Evolutionary conservation across 2,113 vertebrate species (phyloP).

Genomic region (Dicentrarchus labrax): DNA sequence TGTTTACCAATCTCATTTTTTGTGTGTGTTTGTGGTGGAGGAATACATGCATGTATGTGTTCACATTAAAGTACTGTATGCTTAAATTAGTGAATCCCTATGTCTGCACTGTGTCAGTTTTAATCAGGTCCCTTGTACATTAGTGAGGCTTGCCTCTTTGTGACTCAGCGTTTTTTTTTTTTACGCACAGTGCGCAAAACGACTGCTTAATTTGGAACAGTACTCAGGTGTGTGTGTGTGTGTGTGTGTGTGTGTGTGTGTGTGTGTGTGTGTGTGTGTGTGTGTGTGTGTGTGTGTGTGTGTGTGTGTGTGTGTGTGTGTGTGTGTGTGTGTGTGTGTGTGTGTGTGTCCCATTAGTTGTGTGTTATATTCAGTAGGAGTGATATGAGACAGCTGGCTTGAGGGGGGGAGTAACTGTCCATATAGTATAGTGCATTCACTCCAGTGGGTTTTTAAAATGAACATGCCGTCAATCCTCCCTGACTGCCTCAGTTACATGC

Average conservation of each 20-base stretch:
- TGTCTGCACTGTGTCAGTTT: slow-evolving; percentile 26
- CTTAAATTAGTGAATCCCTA: neutral
- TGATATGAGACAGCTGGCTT: neutral
- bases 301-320: too few relatives aligned
- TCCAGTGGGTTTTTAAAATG: neutral
- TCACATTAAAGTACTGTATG: neutral
- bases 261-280: too few relatives aligned
- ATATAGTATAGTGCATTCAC: neutral
- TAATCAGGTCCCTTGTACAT: slow-evolving; percentile 39
- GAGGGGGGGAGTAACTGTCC: neutral
- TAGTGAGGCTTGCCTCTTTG: slow-evolving; percentile 3
- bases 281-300: too few relatives aligned
- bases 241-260: too few relatives aligned
- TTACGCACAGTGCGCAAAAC: too few relatives aligned
- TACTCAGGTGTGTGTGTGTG: neutral
- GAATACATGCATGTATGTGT: neutral
- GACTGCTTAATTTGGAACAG: slow-evolving; percentile 38
- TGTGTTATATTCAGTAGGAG: slow-evolving; percentile 20
- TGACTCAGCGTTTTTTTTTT: slow-evolving; percentile 21
- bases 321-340: too few relatives aligned
- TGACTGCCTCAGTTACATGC: neutral
- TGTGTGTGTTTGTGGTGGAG: neutral
- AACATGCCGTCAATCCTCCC: neutral
- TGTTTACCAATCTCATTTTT: neutral
- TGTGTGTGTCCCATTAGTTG: neutral